Conservation (phyloP, 2,113 vertebrate species). For the Ameiurus melas region DNA sequence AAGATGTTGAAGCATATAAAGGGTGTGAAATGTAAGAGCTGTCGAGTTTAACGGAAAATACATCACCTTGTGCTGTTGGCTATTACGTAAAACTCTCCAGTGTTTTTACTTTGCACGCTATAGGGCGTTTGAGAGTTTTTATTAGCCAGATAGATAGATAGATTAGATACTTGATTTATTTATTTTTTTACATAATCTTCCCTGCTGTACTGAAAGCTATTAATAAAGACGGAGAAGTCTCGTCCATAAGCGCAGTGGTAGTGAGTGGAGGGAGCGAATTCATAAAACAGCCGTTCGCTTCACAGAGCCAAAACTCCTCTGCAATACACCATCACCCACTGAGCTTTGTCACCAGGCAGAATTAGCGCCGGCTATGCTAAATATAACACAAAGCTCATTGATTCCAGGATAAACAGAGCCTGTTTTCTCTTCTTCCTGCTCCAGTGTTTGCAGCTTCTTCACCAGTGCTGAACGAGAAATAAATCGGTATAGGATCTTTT, state of each 20-base stretch:
- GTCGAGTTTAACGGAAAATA: neutral
- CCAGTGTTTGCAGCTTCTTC: constrained; percentile 47
- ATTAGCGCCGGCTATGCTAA: constrained; percentile 30
- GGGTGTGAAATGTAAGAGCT: constrained; percentile 20
- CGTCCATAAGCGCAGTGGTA: neutral
- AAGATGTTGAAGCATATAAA: neutral
- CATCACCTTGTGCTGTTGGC: neutral
- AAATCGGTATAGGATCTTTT: constrained; percentile 57
- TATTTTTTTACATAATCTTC: neutral
- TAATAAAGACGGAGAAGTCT: constrained; percentile 2
- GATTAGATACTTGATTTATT: neutral
- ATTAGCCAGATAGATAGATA: neutral
- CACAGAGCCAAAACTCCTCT: constrained; percentile 19
- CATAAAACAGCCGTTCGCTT: constrained; percentile 20
- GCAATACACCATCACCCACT: constrained; percentile 23
- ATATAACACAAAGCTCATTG: constrained; percentile 42
- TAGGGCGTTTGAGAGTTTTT: neutral
- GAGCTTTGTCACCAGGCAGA: constrained; percentile 39
- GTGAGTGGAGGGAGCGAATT: constrained; percentile 2
- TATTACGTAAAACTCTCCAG: neutral
- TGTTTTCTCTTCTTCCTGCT: constrained; percentile 17
- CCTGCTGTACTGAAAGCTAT: constrained; percentile 18
- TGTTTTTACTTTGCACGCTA: neutral
- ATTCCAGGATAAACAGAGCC: constrained; percentile 21
- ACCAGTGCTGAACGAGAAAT: constrained; percentile 56